Base-by-base conservation (phyloP, 2,888 invertebrate genomes). In the Conops quadrifasciatus region DNA sequence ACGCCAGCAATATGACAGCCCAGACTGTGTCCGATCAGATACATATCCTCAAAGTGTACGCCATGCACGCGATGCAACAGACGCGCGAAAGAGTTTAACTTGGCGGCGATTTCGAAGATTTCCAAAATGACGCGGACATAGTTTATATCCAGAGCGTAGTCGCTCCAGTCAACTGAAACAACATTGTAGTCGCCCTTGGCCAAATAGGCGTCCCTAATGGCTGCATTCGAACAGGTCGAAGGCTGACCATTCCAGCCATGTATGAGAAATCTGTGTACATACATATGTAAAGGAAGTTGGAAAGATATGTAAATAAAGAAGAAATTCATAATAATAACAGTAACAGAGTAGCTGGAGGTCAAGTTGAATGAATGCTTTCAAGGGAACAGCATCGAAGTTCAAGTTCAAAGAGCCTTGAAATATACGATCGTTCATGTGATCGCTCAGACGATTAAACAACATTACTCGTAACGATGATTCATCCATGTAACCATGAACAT, bases 1-100 rank as follows among this genome's bases (percentile, higher is more conserved):
- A 82, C 70, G n/a, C 84, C 82, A 0, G 77, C 78, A 36, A 81
- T 62, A 70, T 84, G 84, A 11, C 79, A 81, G 49, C 84, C 84
- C 2, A 82, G 75, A 43, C 83, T 83, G 30, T 84, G 83, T 1
- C 82, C 83, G 58, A 83, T 74, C 3, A 84, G 58, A 58, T 79
- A 80, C 67, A 80, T 78, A 1, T 75, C 73, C 2, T 62, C 63
- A 1, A 70, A 76, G 7, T 74, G 56, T 1, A 81, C 66, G 45
- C 67, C 71, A 0, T 75, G 72, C 0, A 71, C 45, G 0, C 56
- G 11, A 2, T 78, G 65, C 16, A 85, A 63, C 28, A 79, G 82
- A 16, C 78, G 62, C 0, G 82, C 75, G 56, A 83, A 80, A 0
- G 64, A n/a, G 21, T 78, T 80, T 4, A 82, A 73, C 59, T 78